These are phyloP conservation scores for Amorpha juglandis DNA, from an alignment of 2,888 invertebrate species.

Conservation along the genomic window DNA sequence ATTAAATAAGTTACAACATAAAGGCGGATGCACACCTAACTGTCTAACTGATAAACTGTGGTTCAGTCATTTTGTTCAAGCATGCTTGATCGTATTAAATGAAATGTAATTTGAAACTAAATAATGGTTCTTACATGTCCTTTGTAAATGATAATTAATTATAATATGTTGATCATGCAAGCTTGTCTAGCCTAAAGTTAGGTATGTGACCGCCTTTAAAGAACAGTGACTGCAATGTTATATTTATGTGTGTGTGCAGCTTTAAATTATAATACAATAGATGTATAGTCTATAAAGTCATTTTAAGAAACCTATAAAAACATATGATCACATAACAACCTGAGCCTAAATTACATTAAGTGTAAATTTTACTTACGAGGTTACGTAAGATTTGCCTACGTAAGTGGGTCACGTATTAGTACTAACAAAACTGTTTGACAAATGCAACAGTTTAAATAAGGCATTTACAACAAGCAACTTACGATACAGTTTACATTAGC, in stretches of 20 bases:
- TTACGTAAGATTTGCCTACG: too few relatives aligned
- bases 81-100: too few relatives aligned
- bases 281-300: neutral
- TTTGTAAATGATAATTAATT: too few relatives aligned
- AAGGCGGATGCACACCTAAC: neutral
- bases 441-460: too few relatives aligned
- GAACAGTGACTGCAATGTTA: neutral
- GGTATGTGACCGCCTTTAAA: neutral
- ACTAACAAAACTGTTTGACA: too few relatives aligned
- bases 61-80: too few relatives aligned
- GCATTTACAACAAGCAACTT: too few relatives aligned
- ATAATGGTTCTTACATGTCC: too few relatives aligned
- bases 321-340: neutral
- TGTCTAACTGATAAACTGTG: neutral
- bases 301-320: neutral
- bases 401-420: too few relatives aligned
- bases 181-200: neutral
- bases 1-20: slow-evolving; percentile 8
- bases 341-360: neutral
- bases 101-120: too few relatives aligned
- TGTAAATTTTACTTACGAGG: too few relatives aligned
- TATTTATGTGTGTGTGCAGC: neutral
- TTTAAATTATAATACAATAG: neutral
- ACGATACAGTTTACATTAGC: too few relatives aligned
- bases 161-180: neutral